These are phyloP conservation scores for Andrena chrysosceles DNA, from an alignment of 2,888 invertebrate species.

Conservation along the genomic window DNA sequence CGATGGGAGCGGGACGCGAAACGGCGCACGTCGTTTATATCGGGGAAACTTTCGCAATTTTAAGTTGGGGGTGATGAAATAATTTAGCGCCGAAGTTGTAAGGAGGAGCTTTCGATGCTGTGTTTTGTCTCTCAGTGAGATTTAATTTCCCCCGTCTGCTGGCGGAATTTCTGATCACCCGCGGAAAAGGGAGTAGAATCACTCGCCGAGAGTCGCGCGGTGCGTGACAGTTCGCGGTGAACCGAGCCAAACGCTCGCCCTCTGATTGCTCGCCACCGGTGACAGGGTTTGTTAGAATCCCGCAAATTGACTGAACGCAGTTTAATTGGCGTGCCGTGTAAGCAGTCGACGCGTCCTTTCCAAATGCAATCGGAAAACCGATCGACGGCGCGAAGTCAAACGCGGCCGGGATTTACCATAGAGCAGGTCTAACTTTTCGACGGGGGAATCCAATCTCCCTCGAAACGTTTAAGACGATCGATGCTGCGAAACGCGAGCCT, in stretches of 20 bases:
- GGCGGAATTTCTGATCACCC: neutral
- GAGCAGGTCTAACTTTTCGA: neutral
- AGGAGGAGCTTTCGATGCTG: neutral
- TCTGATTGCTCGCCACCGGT: neutral
- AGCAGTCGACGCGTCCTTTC: slow-evolving; percentile 25
- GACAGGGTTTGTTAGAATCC: slow-evolving; percentile 26
- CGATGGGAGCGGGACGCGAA: neutral
- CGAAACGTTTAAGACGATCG: neutral
- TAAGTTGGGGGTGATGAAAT: slow-evolving; percentile 16
- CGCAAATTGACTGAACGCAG: slow-evolving; percentile 26
- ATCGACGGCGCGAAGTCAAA: slow-evolving; percentile 13
- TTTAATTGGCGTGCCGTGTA: slow-evolving; percentile 44
- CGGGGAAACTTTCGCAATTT: slow-evolving; percentile 25
- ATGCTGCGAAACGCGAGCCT: neutral
- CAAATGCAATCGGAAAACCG: slow-evolving; percentile 29
- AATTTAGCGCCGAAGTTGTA: slow-evolving; percentile 19
- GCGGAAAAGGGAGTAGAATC: neutral
- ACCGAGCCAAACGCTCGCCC: slow-evolving; percentile 1
- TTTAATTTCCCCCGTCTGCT: slow-evolving; percentile 11
- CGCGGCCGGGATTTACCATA: neutral
- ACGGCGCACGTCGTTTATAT: neutral
- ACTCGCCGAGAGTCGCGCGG: neutral
- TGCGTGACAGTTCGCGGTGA: neutral
- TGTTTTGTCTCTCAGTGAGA: slow-evolving; percentile 4
- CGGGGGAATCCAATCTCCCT: neutral